Evolutionary conservation across 1,140 invertebrate species (phyloP).

Genomic region (Mercenaria mercenaria): DNA sequence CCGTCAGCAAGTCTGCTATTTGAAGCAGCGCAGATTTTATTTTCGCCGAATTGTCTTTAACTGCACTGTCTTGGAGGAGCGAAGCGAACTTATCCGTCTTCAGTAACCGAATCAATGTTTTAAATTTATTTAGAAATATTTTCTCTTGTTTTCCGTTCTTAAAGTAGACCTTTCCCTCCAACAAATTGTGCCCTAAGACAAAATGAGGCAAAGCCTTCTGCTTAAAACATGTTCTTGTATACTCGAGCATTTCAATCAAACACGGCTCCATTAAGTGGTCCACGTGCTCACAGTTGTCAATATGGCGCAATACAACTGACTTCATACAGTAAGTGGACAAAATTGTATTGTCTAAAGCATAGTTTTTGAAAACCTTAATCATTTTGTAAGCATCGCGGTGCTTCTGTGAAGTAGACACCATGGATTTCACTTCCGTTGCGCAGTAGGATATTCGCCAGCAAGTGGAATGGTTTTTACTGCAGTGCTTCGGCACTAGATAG

Average conservation of each 20-base stretch:
- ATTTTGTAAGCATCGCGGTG: not conserved
- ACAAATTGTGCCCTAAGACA: not conserved
- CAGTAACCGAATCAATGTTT: not conserved
- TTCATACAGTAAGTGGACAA: not conserved
- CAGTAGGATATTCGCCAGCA: conserved; percentile 5
- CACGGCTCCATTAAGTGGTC: not conserved
- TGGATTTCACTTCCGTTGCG: not conserved
- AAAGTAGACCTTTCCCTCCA: not conserved
- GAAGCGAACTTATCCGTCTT: not conserved
- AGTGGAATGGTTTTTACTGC: not conserved
- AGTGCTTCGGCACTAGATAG: not conserved
- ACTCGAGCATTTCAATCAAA: not conserved
- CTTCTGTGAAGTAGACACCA: not conserved
- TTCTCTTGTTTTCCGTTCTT: not conserved
- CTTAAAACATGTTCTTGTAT: not conserved
- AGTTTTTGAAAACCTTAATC: not conserved
- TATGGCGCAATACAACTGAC: not conserved
- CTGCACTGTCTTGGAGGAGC: not conserved
- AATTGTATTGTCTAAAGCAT: not conserved
- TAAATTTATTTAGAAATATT: not conserved
- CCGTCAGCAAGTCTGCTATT: not conserved
- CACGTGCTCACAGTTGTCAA: not conserved
- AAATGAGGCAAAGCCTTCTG: not conserved
- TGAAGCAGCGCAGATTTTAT: not conserved
- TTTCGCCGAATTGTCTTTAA: not conserved